Percentiles rank a stretch among this genome's conserved stretches.
These are phyloP conservation scores for Talpa occidentalis DNA, from an alignment of 2,113 vertebrate genomes.

Conservation along the genomic window DNA sequence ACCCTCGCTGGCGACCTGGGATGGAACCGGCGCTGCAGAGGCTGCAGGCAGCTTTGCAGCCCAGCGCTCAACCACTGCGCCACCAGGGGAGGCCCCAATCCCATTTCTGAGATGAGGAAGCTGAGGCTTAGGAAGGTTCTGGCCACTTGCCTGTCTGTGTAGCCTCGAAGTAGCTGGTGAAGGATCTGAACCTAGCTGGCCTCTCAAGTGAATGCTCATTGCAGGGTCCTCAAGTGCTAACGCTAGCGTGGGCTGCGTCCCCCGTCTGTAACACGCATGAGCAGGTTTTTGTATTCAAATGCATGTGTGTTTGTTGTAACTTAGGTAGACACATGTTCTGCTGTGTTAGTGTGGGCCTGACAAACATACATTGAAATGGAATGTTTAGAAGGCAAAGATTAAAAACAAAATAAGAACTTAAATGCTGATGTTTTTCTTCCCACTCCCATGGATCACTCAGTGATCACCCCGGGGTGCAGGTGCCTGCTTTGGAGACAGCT, in stretches of 20 bases:
- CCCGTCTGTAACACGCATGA: neutral
- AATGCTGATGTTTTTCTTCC: neutral
- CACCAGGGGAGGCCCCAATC: neutral
- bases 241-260: neutral
- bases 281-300: neutral
- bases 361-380: neutral
- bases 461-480: neutral
- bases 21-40: too few relatives aligned
- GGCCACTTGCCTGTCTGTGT: neutral
- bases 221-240: neutral
- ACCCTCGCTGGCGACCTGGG: too few relatives aligned
- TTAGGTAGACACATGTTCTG: neutral
- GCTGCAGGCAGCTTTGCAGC: too few relatives aligned
- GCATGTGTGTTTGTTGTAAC: neutral
- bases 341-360: neutral
- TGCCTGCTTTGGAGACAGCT: neutral
- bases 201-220: neutral
- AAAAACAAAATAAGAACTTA: neutral
- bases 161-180: neutral
- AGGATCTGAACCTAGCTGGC: neutral
- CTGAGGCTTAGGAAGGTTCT: neutral
- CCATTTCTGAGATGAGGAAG: neutral
- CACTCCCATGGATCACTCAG: neutral
- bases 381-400: neutral
- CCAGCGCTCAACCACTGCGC: too few relatives aligned